These are phyloP conservation scores for Tortricodes alternella DNA, from an alignment of 2,888 invertebrate genomes.

Conservation along the genomic window DNA sequence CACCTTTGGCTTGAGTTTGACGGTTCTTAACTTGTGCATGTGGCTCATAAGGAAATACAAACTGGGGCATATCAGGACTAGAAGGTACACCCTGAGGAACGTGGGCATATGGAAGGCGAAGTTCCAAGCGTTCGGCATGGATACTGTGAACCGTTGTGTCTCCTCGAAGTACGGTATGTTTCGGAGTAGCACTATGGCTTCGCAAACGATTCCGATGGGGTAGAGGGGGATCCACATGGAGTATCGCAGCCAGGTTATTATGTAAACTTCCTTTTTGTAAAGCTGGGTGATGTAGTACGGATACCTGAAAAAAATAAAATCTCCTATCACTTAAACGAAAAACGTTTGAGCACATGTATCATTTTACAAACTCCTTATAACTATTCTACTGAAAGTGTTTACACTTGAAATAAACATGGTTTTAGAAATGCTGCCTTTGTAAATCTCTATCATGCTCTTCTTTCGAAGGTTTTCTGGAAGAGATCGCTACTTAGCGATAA, in stretches of 20 bases:
- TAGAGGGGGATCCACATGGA: constrained; percentile 97
- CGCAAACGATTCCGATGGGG: constrained; percentile 94
- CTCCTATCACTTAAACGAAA: no score
- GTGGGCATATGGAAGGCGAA: constrained; percentile 93
- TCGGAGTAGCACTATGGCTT: constrained; percentile 90
- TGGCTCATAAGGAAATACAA: constrained; percentile 91
- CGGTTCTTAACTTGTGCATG: constrained; percentile 89
- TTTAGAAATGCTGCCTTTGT: no score
- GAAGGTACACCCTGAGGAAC: constrained; percentile 89
- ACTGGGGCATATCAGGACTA: constrained; percentile 89
- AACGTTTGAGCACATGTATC: no score
- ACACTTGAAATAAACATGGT: no score
- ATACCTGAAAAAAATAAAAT: constrained; percentile 91
- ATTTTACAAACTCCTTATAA: no score
- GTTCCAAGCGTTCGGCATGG: constrained; percentile 93
- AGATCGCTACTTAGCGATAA: no score
- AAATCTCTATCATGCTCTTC: no score
- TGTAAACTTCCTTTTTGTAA: constrained; percentile 86
- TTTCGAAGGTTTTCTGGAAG: no score
- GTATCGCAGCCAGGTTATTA: constrained; percentile 96
- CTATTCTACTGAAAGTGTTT: no score
- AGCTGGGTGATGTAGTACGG: constrained; percentile 94
- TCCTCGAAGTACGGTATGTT: constrained; percentile 96
- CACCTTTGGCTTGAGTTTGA: constrained; percentile 83
- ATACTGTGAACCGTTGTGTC: constrained; percentile 87